Evolutionary conservation across 2,888 invertebrate genomes (phyloP).

Genomic region (Latrodectus hesperus): DNA sequence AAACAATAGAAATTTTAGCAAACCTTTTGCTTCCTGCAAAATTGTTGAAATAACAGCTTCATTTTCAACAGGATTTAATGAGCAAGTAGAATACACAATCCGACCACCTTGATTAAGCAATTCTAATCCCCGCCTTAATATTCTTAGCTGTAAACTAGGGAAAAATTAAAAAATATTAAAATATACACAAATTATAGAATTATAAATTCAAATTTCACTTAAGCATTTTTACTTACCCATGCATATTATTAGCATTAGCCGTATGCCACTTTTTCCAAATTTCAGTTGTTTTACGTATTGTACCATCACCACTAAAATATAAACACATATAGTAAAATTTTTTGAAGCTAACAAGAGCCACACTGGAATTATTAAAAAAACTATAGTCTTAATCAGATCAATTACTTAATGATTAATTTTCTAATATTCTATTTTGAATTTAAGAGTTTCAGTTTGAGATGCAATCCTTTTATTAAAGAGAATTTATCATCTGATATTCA

Average conservation of each 20-base stretch:
- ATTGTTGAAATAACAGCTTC: conserved; percentile 93
- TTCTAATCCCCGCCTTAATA: conserved; percentile 91
- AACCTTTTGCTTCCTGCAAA: conserved; percentile 83
- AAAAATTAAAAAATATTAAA: not conserved
- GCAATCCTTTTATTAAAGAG: too few relatives aligned
- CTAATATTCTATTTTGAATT: too few relatives aligned
- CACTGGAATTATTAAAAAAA: too few relatives aligned
- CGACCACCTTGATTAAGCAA: conserved; percentile 88
- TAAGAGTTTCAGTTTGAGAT: too few relatives aligned
- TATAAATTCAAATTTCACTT: not conserved
- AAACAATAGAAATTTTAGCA: not conserved
- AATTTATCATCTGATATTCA: too few relatives aligned
- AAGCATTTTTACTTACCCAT: conserved; percentile 79
- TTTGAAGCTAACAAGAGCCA: too few relatives aligned
- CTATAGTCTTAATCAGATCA: too few relatives aligned
- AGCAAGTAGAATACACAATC: conserved; percentile 98
- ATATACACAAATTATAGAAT: conserved; percentile 4
- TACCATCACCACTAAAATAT: conserved; percentile 88
- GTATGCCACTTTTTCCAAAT: conserved; percentile 98
- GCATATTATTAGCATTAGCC: conserved; percentile 90
- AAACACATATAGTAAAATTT: not conserved
- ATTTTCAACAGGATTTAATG: conserved; percentile 97
- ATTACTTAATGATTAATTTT: too few relatives aligned
- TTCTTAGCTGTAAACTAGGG: conserved; percentile 86
- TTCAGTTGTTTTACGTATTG: conserved; percentile 96